Percentiles rank a stretch among this genome's conserved stretches.
Evolutionary conservation across 2,888 invertebrate genomes (phyloP).

Genomic region (Amiota mariae): DNA sequence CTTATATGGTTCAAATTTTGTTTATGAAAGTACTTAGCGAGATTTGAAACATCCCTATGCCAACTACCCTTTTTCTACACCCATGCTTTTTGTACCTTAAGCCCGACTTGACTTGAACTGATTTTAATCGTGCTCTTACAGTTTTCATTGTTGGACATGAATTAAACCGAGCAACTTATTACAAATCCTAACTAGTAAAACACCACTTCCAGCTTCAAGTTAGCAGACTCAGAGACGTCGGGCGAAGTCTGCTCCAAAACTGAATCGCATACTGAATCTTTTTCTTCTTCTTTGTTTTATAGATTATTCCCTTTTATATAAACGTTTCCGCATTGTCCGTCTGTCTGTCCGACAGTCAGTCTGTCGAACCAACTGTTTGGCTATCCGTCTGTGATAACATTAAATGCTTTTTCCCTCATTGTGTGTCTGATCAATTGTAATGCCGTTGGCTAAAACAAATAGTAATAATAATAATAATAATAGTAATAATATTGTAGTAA

Average conservation of each 20-base stretch:
- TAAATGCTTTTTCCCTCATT: constrained; percentile 27
- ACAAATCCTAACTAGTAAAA: neutral
- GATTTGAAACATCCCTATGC: too few species aligned
- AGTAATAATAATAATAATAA: constrained; percentile 49
- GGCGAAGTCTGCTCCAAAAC: neutral
- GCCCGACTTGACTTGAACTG: constrained; percentile 34
- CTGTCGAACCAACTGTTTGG: too few species aligned
- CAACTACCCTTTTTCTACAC: neutral
- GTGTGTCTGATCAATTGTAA: constrained; percentile 52
- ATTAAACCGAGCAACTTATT: constrained; percentile 40
- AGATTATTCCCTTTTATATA: constrained; percentile 31
- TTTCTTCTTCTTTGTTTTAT: neutral
- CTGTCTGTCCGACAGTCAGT: constrained; percentile 36
- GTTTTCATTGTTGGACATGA: constrained; percentile 33
- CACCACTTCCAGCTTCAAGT: too few species aligned
- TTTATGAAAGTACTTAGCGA: too few species aligned
- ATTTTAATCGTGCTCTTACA: constrained; percentile 49
- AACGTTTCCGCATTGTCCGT: constrained; percentile 62
- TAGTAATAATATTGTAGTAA: constrained; percentile 34
- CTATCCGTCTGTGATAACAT: constrained; percentile 20
- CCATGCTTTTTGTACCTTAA: constrained; percentile 38
- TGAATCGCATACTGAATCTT: neutral
- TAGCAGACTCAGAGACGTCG: constrained; percentile 13
- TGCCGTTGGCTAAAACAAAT: constrained; percentile 58
- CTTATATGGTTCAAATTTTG: too few species aligned